These are phyloP conservation scores for Synchiropus splendidus DNA, from an alignment of 2,113 vertebrate species.

Conservation along the genomic window DNA sequence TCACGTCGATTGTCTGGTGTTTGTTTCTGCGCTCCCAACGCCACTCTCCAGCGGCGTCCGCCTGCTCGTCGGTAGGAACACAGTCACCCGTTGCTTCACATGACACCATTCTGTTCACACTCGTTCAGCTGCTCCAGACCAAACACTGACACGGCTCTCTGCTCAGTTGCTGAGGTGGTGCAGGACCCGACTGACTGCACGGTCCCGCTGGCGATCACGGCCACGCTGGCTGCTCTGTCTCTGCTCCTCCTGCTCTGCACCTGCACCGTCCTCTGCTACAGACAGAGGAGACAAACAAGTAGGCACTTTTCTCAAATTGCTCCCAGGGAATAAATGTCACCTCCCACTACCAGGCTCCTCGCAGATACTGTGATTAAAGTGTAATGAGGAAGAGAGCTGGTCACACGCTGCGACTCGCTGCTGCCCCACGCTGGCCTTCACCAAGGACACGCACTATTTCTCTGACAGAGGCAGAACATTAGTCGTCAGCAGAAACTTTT, in stretches of 20 bases:
- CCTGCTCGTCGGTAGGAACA: constrained; percentile 61
- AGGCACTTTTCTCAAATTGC: constrained; percentile 38
- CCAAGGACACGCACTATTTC: constrained; percentile 41
- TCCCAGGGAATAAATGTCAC: constrained; percentile 1
- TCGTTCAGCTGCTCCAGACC: too few relatives aligned
- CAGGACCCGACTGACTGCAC: constrained; percentile 27
- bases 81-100: not conserved
- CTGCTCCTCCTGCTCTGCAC: constrained; percentile 46
- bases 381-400: constrained; percentile 46
- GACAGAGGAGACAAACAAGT: constrained; percentile 47
- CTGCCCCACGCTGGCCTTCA: constrained; percentile 35
- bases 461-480: constrained; percentile 45
- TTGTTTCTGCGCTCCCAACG: constrained; percentile 57
- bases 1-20: constrained; percentile 70
- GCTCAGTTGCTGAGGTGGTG: constrained; percentile 48
- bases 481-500: constrained; percentile 39
- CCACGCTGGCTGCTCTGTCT: constrained; percentile 32
- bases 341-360: constrained; percentile 3
- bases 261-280: constrained; percentile 44
- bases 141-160: constrained; percentile 3
- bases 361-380: constrained; percentile 46
- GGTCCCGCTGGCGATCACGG: constrained; percentile 25
- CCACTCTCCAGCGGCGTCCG: constrained; percentile 54
- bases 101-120: too few relatives aligned
- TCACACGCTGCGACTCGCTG: constrained; percentile 26